phyloP scores from a whole-genome alignment of 2,888 invertebrate species.

The Diarsia rubi region DNA sequence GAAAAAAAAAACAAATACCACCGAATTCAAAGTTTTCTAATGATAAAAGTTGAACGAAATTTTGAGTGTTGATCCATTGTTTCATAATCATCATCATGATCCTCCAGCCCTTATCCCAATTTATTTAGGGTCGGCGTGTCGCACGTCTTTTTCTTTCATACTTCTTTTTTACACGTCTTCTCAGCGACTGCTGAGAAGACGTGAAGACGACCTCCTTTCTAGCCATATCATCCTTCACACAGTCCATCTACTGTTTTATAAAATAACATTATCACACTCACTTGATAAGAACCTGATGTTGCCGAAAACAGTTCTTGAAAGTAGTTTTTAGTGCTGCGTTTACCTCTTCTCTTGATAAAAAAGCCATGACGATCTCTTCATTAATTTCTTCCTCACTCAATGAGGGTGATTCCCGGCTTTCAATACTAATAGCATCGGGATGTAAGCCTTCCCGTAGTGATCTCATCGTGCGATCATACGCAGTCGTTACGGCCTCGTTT shows the following conservation, averaged over 20 bases:
- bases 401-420: conserved; percentile 35
- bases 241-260: neutral
- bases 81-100: neutral
- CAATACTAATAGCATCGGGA: conserved; percentile 56
- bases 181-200: no score
- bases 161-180: no score
- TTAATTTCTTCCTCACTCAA: conserved; percentile 37
- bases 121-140: no score
- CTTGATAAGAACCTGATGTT: conserved; percentile 85
- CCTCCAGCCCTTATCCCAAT: no score
- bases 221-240: no score
- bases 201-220: no score
- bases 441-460: conserved; percentile 69
- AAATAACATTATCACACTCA: conserved; percentile 65
- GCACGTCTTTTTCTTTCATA: no score
- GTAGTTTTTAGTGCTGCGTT: conserved; percentile 78
- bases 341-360: conserved; percentile 76
- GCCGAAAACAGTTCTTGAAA: conserved; percentile 80
- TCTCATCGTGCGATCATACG: conserved; percentile 81
- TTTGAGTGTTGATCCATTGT: neutral
- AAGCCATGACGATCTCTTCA: conserved; percentile 74
- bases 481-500: conserved; percentile 82
- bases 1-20: neutral
- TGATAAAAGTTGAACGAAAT: neutral
- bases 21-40: neutral